phyloP scores from a whole-genome alignment of 37 sponge, comb jelly and placozoan species.

The Geodia barretti region DNA sequence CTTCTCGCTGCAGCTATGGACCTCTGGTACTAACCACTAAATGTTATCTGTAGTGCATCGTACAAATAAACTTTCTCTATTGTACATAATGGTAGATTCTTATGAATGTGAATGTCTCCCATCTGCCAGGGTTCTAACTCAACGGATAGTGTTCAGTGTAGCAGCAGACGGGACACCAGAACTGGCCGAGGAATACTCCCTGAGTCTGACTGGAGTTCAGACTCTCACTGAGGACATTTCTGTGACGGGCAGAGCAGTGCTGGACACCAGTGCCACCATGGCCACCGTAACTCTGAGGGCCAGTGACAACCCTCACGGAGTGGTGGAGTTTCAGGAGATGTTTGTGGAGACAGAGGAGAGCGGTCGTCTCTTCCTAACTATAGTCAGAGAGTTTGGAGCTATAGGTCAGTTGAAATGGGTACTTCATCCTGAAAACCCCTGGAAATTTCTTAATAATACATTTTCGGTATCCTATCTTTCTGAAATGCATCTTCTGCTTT shows the following conservation, averaged over 20 bases:
- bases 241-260: conserved; percentile 40
- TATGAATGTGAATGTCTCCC: background rate
- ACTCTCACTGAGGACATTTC: conserved; percentile 53
- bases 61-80: background rate
- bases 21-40: background rate
- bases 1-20: background rate
- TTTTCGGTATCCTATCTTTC: conserved; percentile 58
- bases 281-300: conserved; percentile 83
- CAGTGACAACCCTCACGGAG: conserved; percentile 89
- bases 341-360: conserved; percentile 28
- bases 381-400: conserved; percentile 59
- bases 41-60: background rate
- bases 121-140: conserved; percentile 28
- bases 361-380: conserved; percentile 16
- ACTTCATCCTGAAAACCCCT: conserved; percentile 39
- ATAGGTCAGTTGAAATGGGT: conserved; percentile 16
- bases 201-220: conserved; percentile 29
- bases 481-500: no score
- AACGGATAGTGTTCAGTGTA: conserved; percentile 39
- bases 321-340: conserved; percentile 67
- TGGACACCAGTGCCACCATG: conserved; percentile 38
- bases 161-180: conserved; percentile 63
- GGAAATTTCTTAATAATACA: conserved; percentile 45
- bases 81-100: background rate
- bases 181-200: conserved; percentile 48